Conservation (phyloP, 2,113 vertebrate species). For the Cichladusa arquata region DNA sequence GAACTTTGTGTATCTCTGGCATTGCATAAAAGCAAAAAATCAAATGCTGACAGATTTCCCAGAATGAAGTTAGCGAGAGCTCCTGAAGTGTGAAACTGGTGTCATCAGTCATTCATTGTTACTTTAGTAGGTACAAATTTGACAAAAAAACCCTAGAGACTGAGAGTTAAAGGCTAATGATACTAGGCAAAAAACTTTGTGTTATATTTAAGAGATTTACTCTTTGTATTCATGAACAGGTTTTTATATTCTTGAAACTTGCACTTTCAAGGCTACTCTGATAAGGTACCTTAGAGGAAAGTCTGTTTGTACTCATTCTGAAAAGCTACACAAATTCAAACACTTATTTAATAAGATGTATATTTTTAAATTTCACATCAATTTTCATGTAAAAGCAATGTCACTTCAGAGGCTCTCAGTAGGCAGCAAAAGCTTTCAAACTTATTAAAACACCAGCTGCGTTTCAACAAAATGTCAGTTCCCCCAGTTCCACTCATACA, state of each 20-base stretch:
- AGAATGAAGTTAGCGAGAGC: background rate
- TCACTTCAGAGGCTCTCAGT: slow-evolving; percentile 48
- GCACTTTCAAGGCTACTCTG: background rate
- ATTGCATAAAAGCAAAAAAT: background rate
- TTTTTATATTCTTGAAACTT: background rate
- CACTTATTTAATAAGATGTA: background rate
- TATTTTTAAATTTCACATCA: slow-evolving; percentile 12
- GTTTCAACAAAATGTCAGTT: slow-evolving; percentile 67
- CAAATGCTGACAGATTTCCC: background rate
- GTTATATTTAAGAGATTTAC: background rate
- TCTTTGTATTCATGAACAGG: background rate
- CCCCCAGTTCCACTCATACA: slow-evolving; percentile 56
- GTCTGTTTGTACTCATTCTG: background rate
- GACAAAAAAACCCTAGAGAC: background rate
- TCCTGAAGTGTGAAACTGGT: background rate
- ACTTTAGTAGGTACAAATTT: background rate
- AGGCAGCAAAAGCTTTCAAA: slow-evolving; percentile 66
- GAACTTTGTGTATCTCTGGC: background rate
- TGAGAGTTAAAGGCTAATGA: background rate
- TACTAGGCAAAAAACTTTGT: background rate
- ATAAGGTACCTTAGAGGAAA: background rate
- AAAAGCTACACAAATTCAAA: background rate
- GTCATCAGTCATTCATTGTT: background rate
- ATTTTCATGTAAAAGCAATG: slow-evolving; percentile 46
- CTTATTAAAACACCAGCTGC: slow-evolving; percentile 70